These are phyloP conservation scores for Hanleya hanleyi DNA, from an alignment of 2,888 invertebrate genomes.

Conservation along the genomic window DNA sequence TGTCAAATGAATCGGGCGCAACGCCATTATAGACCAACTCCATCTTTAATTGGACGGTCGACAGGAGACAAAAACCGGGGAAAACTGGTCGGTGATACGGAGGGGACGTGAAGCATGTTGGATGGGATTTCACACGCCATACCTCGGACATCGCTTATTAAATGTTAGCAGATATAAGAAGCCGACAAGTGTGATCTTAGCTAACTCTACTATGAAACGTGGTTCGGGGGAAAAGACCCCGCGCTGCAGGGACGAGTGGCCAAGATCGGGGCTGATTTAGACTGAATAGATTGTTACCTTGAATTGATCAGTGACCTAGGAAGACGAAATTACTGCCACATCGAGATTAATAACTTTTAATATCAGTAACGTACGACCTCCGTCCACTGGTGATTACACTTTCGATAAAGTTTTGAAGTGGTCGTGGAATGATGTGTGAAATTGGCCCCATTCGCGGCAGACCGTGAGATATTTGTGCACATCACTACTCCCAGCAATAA, in stretches of 20 bases:
- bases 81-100: background rate
- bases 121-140: background rate
- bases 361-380: background rate
- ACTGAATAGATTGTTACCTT: background rate
- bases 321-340: background rate
- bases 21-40: background rate
- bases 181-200: too few species aligned
- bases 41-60: background rate
- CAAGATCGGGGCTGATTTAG: too few species aligned
- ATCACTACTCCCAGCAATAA: too few species aligned
- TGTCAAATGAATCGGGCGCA: background rate
- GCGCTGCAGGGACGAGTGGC: too few species aligned
- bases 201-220: too few species aligned
- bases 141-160: too few species aligned
- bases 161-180: too few species aligned
- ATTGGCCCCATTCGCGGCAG: too few species aligned
- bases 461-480: too few species aligned
- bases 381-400: background rate
- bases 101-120: background rate
- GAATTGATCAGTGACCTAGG: conserved; percentile 1
- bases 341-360: background rate
- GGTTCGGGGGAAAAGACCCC: too few species aligned
- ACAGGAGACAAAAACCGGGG: background rate
- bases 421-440: background rate
- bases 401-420: background rate